Base-by-base conservation (phyloP, 1,140 invertebrate species). In the Zaprionus ornatus region DNA sequence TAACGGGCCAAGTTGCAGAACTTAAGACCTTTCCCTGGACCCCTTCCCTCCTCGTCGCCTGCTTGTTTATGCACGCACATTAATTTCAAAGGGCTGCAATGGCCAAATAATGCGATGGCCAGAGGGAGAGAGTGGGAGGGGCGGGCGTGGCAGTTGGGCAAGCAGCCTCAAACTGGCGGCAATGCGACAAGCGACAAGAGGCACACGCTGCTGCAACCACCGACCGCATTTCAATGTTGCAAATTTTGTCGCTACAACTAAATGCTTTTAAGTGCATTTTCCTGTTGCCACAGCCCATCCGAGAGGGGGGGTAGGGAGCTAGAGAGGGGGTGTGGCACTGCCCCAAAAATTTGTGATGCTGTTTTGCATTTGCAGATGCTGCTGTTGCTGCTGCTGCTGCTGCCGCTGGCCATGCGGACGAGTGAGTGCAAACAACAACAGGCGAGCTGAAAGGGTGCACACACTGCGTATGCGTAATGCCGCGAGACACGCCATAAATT, bases 261-360 rank as follows among this genome's bases (percentile, higher is more conserved):
- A 90, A 88, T 88, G 85, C 85, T 90, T 85, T 90, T 88, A 88
- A 88, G 85, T 88, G 85, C 85, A 88, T 75, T 88, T 90, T 62
- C 73, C 73, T 88, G 84, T 83, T 54, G 45, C 32, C 69, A 66
- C 15, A 42, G 35, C n/a, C 37, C 32, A 4, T 10, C 0, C 40
- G 13, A 52, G 29, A 12, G 42, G 19, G 10, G 21, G 50, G 4
- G 13, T 15, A 10, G 6, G 50, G 52, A 5, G 25, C 2, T 3
- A 50, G 25, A 7, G 12, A 29, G 17, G 10, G 17, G 3, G 19
- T 32, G 2, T 19, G 15, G 48, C 45, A 63, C 57, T 23, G 40
- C 66, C 72, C 59, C 68, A 67, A 71, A 62, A 45, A 45, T 45
- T n/a, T 54, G 9, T 62, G 17, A 45, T 66, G 52, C 25, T 29